Evolutionary conservation across 2,888 invertebrate species (phyloP), one percentile per base, ranked within the genome.

Genomic region (Camponotus fellah): DNA sequence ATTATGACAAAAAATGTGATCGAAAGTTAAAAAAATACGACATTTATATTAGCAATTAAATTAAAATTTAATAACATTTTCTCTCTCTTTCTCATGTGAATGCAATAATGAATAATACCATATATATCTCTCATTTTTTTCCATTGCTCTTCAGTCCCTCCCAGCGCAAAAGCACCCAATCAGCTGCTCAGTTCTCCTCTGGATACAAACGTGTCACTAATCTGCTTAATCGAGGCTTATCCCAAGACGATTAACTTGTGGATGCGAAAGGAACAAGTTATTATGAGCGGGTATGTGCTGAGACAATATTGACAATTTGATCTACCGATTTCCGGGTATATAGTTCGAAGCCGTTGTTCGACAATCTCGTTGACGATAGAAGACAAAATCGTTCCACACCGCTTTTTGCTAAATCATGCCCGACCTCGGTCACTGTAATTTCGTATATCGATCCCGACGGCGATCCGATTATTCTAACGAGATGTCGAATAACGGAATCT

Each of bases 221-320:
- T 96, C 91, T 97, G 97, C 92, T 95, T 96, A 87, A 96, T 97
- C 34, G 97, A 97, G 91, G 97, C 97, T 4, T 97, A 95, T 91
- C 97, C 97, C 4, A 96, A 96, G 90, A 96, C 97, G 71, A 96
- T 97, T 92, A 97, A 96, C 94, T 96, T 97, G 92, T 97, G 97
- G 97, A 95, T 96, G 65, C 96, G 96, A 91, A 96, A 96, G 87
- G 96, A 96, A 77, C 96, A 96, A 94, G 96, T 97, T 95, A 96
- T 97, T 86, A 95, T 96, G 85, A 95, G 96, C 84, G 96, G 96
- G 96, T 97, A 95, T 91, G 95, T 92, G 34, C n/a, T 12, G 26
- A 53, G 43, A 40, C 71, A 62, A 65, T 66, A 43, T 74, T 74
- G 77, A 77, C 82, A 82, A 26, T 72, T 56, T 43, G 37, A 21